Percentiles rank a stretch among this genome's conserved stretches.
Evolutionary conservation across 2,888 invertebrate genomes (phyloP).

Genomic region (Nephrotoma guestfalica): DNA sequence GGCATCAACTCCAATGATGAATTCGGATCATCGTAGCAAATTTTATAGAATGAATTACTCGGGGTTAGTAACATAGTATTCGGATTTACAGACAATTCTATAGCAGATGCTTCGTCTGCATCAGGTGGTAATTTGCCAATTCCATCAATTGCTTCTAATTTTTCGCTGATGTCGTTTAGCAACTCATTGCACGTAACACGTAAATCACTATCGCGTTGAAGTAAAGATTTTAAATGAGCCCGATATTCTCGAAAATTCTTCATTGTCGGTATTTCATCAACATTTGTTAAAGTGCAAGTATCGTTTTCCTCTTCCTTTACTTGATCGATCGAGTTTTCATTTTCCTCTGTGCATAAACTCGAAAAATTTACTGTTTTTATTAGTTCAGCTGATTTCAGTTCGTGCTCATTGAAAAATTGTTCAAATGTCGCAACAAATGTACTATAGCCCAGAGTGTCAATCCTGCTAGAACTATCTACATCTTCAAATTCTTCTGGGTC

Average conservation of each 20-base stretch:
- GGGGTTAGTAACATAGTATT: background rate
- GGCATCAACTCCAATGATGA: background rate
- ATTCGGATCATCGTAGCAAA: background rate
- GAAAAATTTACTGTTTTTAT: background rate
- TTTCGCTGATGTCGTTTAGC: background rate
- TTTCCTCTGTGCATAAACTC: background rate
- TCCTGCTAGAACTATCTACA: background rate
- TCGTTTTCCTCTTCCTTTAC: background rate
- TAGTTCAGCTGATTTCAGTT: background rate
- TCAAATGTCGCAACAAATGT: background rate
- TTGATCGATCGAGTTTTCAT: background rate
- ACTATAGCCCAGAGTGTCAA: background rate
- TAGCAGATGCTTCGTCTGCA: background rate
- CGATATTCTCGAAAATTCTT: background rate
- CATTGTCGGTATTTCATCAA: background rate
- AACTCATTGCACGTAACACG: background rate
- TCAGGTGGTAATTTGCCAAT: background rate
- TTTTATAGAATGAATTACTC: background rate
- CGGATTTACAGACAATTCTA: background rate
- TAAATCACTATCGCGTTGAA: background rate
- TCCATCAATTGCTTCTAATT: background rate
- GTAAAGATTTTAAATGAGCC: background rate
- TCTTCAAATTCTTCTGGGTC: background rate
- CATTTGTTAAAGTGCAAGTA: background rate
- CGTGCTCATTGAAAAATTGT: background rate